Evolutionary conservation across 2,797 vertebrate species (phyloP).

Genomic region (Pseudopleuronectes americanus): DNA sequence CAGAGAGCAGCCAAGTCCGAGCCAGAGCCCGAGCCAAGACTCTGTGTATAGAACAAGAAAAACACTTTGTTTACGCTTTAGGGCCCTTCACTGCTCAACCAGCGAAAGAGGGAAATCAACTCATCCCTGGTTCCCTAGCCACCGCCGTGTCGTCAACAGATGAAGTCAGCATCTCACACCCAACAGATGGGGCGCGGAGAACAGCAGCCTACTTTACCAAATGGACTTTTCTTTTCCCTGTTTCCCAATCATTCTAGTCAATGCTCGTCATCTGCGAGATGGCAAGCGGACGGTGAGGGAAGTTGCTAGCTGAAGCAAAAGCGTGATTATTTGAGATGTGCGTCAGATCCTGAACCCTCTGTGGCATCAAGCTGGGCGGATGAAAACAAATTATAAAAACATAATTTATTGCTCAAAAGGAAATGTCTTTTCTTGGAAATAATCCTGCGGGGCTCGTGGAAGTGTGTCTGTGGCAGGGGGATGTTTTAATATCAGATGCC

Average conservation of each 20-base stretch:
- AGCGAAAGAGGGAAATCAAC: constrained; percentile 77
- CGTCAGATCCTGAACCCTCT: constrained; percentile 20
- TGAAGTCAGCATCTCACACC: constrained; percentile 80
- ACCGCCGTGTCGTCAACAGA: constrained; percentile 70
- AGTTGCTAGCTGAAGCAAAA: constrained; percentile 30
- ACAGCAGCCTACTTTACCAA: constrained; percentile 77
- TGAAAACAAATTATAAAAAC: background rate
- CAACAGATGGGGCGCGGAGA: constrained; percentile 75
- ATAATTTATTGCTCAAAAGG: constrained; percentile 52
- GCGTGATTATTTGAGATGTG: constrained; percentile 25
- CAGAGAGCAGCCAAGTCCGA: constrained; percentile 67
- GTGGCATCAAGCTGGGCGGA: constrained; percentile 4
- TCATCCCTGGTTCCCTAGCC: constrained; percentile 73
- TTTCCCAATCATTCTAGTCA: constrained; percentile 55
- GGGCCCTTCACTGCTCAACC: constrained; percentile 78
- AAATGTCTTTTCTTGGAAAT: constrained; percentile 57
- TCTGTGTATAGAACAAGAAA: constrained; percentile 78
- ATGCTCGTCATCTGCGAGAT: constrained; percentile 38
- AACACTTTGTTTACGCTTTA: constrained; percentile 84
- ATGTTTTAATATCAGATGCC: constrained; percentile 74
- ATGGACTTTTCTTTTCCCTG: constrained; percentile 65
- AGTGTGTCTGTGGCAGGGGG: constrained; percentile 50
- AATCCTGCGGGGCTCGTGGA: constrained; percentile 59
- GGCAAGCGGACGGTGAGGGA: constrained; percentile 31
- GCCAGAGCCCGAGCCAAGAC: constrained; percentile 69